Base-by-base conservation (phyloP, 1,140 invertebrate genomes). In the Leptopilina clavipes region DNA sequence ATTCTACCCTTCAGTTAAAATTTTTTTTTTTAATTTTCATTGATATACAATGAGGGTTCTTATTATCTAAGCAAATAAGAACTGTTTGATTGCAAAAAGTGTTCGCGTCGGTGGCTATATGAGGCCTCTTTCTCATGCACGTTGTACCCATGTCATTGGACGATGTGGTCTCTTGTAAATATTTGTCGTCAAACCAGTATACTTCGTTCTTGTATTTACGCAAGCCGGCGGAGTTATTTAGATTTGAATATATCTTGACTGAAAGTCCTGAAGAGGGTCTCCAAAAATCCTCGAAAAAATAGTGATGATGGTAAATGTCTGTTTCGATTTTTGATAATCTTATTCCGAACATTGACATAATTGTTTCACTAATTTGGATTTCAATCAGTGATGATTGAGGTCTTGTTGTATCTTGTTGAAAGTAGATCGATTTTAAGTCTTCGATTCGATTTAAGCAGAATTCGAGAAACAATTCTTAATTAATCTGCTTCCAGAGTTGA, bases 141-240 rank as follows among this genome's bases (percentile, higher is more conserved):
- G 12, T 31, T 37, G 17, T 65, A 72, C 76, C 43, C 79, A 82
- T 78, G 82, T 74, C 83, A 72, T 82, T 74, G 79, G 79, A 76
- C 79, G 80, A 78, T 82, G 82, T 83, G 85, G 82, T 82, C 84
- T 83, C 77, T 82, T 78, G 85, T 84, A 87, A 87, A 87, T 87
- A 87, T 87, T 87, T 87, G 85, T 80, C 84, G 74, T 83, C 79
- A 77, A 84, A 81, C 80, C 82, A 81, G 79, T 81, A 79, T 75
- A 72, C 79, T 81, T 56, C 56, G 22, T 75, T 78, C 81, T 77
- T 83, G 80, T 86, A 79, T 87, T 85, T 87, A 82, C 84, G 77
- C 78, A 85, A 83, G 82, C 82, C 79, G 80, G 72, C 77, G 77
- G 81, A 85, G 83, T 83, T 85, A 85, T 86, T 85, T 86, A 83